Evolutionary conservation across 2,797 vertebrate species (phyloP).

Genomic region (Cyprinodon diabolis): DNA sequence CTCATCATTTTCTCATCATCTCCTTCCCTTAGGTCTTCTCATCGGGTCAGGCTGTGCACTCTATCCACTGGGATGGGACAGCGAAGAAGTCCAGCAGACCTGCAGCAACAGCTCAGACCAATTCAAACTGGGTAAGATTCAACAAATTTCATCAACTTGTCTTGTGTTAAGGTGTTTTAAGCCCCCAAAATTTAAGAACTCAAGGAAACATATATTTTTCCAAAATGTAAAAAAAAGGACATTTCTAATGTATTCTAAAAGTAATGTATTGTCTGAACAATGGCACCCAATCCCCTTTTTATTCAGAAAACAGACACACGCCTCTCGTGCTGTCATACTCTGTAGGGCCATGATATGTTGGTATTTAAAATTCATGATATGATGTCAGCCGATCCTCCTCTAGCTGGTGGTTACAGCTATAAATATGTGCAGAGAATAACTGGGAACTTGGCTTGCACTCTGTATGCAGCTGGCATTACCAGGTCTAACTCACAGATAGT

Average conservation of each 20-base stretch:
- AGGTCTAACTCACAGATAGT: slow-evolving; percentile 40
- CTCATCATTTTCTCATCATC: slow-evolving; percentile 18
- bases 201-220: neutral
- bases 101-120: slow-evolving; percentile 94
- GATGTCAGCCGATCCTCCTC: slow-evolving; percentile 37
- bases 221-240: too few species aligned
- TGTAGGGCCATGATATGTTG: slow-evolving; percentile 14
- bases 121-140: slow-evolving; percentile 90
- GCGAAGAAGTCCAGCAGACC: slow-evolving; percentile 95
- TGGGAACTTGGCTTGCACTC: slow-evolving; percentile 39
- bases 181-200: slow-evolving; percentile 18
- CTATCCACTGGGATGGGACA: slow-evolving; percentile 97
- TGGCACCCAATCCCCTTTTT: slow-evolving; percentile 16
- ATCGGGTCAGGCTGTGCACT: slow-evolving; percentile 96
- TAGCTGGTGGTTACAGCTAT: slow-evolving; percentile 39
- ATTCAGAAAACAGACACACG: slow-evolving; percentile 13
- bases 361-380: slow-evolving; percentile 45
- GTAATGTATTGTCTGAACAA: neutral
- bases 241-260: too few species aligned
- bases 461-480: slow-evolving; percentile 56
- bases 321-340: slow-evolving; percentile 13
- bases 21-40: slow-evolving; percentile 84
- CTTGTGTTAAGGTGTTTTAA: slow-evolving; percentile 14
- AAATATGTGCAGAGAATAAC: slow-evolving; percentile 63
- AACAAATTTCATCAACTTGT: slow-evolving; percentile 21